Conservation (phyloP, 2,888 invertebrate species). For the Acrocyrtus sp. region DNA sequence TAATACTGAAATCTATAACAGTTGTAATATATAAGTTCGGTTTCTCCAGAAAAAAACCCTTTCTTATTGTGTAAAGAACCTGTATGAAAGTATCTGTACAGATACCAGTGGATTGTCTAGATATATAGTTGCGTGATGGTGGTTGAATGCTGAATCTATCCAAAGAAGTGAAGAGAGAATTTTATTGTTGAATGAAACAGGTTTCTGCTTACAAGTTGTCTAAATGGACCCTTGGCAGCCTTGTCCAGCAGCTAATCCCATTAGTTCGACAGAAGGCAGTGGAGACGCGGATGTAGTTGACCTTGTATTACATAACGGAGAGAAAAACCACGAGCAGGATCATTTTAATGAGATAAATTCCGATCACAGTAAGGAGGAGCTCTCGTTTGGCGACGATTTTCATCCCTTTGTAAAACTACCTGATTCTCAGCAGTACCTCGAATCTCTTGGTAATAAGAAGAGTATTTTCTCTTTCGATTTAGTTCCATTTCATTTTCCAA, state of each 20-base stretch:
- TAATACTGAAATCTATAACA: no score
- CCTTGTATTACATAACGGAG: slow-evolving; percentile 33
- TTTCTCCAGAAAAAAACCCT: no score
- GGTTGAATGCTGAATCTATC: no score
- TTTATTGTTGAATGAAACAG: no score
- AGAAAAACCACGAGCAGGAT: slow-evolving; percentile 3
- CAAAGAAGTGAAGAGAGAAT: no score
- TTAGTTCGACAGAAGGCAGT: not conserved
- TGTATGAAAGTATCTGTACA: no score
- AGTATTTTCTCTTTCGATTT: no score
- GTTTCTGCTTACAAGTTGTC: not conserved
- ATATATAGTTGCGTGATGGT: not conserved
- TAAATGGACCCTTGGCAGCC: slow-evolving; percentile 48
- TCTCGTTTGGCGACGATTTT: slow-evolving; percentile 62
- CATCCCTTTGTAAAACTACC: slow-evolving; percentile 66
- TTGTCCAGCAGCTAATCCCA: slow-evolving; percentile 4
- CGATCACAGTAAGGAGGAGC: not conserved
- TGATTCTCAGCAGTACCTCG: slow-evolving; percentile 75
- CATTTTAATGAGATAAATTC: not conserved
- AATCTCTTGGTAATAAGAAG: slow-evolving; percentile 76
- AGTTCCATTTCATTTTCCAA: no score
- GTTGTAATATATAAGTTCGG: no score
- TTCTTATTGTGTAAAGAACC: no score
- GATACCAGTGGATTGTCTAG: not conserved
- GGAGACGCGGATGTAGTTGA: slow-evolving; percentile 9